phyloP scores from a whole-genome alignment of 2,888 invertebrate genomes.

The Diaprepes abbreviatus region DNA sequence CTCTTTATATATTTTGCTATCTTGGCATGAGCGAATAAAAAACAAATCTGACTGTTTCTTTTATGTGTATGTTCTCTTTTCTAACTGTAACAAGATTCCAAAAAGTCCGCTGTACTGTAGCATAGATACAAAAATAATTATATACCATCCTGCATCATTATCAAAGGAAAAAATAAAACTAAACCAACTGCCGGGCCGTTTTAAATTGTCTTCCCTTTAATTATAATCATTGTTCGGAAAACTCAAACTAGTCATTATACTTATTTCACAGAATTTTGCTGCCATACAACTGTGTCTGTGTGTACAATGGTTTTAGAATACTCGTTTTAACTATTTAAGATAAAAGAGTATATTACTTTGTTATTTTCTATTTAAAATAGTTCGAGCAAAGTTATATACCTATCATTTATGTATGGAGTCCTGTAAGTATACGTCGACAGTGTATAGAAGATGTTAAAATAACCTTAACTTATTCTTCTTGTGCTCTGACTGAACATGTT shows the following conservation, averaged over 20 bases:
- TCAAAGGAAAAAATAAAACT: slow-evolving; percentile 35
- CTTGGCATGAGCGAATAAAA: too few relatives aligned
- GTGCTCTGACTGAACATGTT: too few relatives aligned
- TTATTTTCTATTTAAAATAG: too few relatives aligned
- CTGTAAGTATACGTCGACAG: too few relatives aligned
- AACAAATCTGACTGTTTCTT: too few relatives aligned
- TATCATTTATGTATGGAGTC: too few relatives aligned
- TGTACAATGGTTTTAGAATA: background rate
- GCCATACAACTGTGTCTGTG: slow-evolving; percentile 12
- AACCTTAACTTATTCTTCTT: too few relatives aligned
- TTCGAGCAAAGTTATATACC: too few relatives aligned
- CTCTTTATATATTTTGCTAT: too few relatives aligned
- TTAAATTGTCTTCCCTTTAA: slow-evolving; percentile 39
- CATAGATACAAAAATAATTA: slow-evolving; percentile 41
- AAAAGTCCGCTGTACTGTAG: slow-evolving; percentile 10
- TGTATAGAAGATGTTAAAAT: too few relatives aligned
- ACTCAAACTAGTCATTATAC: slow-evolving; percentile 49
- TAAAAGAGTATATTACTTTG: too few relatives aligned
- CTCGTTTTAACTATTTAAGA: background rate
- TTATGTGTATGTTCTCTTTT: background rate
- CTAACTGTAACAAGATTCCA: slow-evolving; percentile 4
- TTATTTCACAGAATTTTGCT: slow-evolving; percentile 45
- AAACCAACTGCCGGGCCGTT: slow-evolving; percentile 39
- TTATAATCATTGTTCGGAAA: slow-evolving; percentile 45
- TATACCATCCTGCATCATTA: slow-evolving; percentile 40